Evolutionary conservation across 1,140 invertebrate species (phyloP), one percentile per base, ranked within the genome.

Genomic region (Drosophila repletoides): DNA sequence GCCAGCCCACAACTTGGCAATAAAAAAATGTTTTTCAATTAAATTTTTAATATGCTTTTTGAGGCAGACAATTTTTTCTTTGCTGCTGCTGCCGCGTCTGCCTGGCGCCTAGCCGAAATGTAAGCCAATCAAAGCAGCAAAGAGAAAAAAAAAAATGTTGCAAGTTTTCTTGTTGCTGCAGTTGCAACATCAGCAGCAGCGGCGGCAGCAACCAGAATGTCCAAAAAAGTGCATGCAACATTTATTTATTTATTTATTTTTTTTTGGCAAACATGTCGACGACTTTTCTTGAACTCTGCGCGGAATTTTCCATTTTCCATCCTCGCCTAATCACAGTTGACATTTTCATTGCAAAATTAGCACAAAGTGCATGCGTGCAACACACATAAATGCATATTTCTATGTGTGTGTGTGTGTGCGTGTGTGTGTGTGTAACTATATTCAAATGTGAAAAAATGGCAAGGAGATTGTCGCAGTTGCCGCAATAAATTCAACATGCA

Each of bases 401-500:
- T 28, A 29, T 48, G 28, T 60, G 6, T 33, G 41, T 43, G 14
- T 45, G 48, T 66, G 31, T 67, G 65, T 28, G 24, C 41, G 28
- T 60, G 6, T 33, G 41, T 43, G 14, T 45, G 48, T 66, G 31
- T 67, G 65, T n/a, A 70, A 45, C 41, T 48, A 71, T 49, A 81
- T 76, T 76, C 72, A 76, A 81, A 80, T 80, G 59, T 34, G 76
- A 80, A 80, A 75, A 80, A 80, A 81, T 65, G 72, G 76, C 76
- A 69, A 76, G 65, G 72, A 81, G 76, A 81, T 81, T 81, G 76
- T 76, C 72, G 76, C 64, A 48, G 66, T 24, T 33, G 68, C 61
- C 72, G 76, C 77, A 68, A 81, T 81, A 81, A 81, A 81, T 81
- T 81, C 53, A 51, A 81, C 72, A 72, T 81, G 76, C 76, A 67